A percentile compares a stretch with the other conserved stretches of the same genome.
These are phyloP conservation scores for Lobophora halterata DNA, from an alignment of 2,888 invertebrate genomes.

Conservation along the genomic window DNA sequence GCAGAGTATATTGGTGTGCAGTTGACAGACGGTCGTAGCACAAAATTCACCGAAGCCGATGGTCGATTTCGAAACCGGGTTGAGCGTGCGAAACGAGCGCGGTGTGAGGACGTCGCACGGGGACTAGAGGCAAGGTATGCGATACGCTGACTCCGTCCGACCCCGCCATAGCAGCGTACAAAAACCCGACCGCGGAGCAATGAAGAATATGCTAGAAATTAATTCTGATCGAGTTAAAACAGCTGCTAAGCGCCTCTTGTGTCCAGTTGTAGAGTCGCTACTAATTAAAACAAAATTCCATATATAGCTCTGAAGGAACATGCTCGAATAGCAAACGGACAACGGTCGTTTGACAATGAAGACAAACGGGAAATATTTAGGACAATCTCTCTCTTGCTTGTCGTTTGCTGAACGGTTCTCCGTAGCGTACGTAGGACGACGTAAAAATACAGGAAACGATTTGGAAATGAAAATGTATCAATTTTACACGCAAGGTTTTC, in stretches of 20 bases:
- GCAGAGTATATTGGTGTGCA: slow-evolving; percentile 31
- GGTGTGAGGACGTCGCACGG: slow-evolving; percentile 47
- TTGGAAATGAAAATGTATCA: slow-evolving; percentile 26
- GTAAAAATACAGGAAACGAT: slow-evolving; percentile 21
- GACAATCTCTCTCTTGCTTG: too few relatives aligned
- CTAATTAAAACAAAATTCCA: background rate
- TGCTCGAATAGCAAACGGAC: too few relatives aligned
- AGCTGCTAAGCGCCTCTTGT: slow-evolving; percentile 16
- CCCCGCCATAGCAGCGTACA: slow-evolving; percentile 48
- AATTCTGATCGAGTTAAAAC: slow-evolving; percentile 35
- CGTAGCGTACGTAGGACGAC: too few relatives aligned
- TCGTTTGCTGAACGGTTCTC: too few relatives aligned
- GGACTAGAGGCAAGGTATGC: slow-evolving; percentile 58
- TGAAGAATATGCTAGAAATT: slow-evolving; percentile 36
- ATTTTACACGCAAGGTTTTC: slow-evolving; percentile 21
- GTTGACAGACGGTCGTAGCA: slow-evolving; percentile 31
- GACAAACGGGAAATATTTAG: too few relatives aligned
- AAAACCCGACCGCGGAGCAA: slow-evolving; percentile 34
- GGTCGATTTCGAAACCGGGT: slow-evolving; percentile 12
- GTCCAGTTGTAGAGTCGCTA: slow-evolving; percentile 7
- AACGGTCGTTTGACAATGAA: too few relatives aligned
- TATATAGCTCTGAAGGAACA: too few relatives aligned
- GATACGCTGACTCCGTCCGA: slow-evolving; percentile 35
- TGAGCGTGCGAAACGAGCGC: slow-evolving; percentile 47
- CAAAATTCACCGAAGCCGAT: slow-evolving; percentile 4